phyloP scores from a whole-genome alignment of 2,888 invertebrate species.

The Limnephilus marmoratus region DNA sequence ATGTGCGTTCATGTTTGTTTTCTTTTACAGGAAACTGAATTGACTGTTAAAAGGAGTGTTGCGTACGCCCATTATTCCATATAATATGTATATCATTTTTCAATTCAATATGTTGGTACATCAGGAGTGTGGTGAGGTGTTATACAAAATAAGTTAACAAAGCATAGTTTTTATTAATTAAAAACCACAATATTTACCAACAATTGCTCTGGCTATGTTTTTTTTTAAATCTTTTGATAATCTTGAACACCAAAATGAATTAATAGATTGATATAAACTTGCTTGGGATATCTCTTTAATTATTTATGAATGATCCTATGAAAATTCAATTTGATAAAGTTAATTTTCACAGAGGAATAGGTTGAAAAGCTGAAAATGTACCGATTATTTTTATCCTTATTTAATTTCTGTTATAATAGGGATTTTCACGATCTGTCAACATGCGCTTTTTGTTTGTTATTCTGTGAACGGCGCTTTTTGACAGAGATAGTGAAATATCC shows the following conservation, averaged over 20 bases:
- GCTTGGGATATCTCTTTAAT: not conserved
- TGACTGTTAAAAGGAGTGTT: not conserved
- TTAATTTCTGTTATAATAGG: not conserved
- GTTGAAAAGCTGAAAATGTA: not conserved
- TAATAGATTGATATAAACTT: not conserved
- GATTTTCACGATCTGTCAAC: too few relatives aligned
- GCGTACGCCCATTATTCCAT: not conserved
- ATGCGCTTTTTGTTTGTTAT: too few relatives aligned
- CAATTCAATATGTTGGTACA: not conserved
- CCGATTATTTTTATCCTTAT: not conserved
- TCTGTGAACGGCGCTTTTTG: too few relatives aligned
- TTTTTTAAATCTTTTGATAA: not conserved
- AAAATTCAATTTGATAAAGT: not conserved
- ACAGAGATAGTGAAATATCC: too few relatives aligned
- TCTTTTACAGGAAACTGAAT: not conserved
- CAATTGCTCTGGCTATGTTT: not conserved
- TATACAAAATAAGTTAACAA: not conserved
- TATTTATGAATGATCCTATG: not conserved
- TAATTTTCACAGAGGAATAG: not conserved
- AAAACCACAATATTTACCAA: not conserved
- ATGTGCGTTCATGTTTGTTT: too few relatives aligned
- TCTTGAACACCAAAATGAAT: not conserved
- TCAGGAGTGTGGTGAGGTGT: not conserved
- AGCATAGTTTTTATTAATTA: not conserved
- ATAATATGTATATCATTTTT: too few relatives aligned